Evolutionary conservation across 2,888 invertebrate genomes (phyloP), one percentile per base, ranked within the genome.

Genomic region (Rhingia rostrata): DNA sequence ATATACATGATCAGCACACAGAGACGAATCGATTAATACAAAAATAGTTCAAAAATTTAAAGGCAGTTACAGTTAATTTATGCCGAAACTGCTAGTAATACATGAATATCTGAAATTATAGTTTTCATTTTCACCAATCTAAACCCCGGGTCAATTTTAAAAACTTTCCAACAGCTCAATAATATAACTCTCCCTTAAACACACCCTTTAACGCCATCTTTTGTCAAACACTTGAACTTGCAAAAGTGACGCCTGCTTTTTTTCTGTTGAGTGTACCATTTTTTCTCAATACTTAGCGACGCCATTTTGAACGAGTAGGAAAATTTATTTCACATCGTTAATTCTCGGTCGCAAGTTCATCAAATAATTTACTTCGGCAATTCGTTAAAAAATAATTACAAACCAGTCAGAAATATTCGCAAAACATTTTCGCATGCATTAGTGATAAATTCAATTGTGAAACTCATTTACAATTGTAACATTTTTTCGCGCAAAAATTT

Each of bases 181-280:
- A 22, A 22, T 22, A 49, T 53, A 39, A 14, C 39, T 0, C 4
- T 0, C 4, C 10, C 69, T 14, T 14, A 43, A 2, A 2, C 1
- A 56, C 7, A 4, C 2, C 4, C 2, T 6, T 0, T 22, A 4
- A 54, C 66, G 60, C 64, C 80, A 70, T 37, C 84, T 84, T 12
- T 37, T 6, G 64, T 32, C 41, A 7, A 64, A 32, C 80, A 80
- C 58, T 0, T 0, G 0, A 12, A 33, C 37, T 43, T 51, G 39
- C 33, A 75, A 66, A 84, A 84, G 80, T 75, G 84, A 84, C 84
- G 84, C 84, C 80, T 84, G 78, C 64, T 78, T 78, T 78, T n/a
- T 64, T 67, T 80, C 70, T 79, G 73, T 70, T 69, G 35, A 66
- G 74, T 75, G 74, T 72, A 84, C 69, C 80, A 79, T 37, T 74